Evolutionary conservation across 2,888 invertebrate genomes (phyloP).

Genomic region (Tachina fera): DNA sequence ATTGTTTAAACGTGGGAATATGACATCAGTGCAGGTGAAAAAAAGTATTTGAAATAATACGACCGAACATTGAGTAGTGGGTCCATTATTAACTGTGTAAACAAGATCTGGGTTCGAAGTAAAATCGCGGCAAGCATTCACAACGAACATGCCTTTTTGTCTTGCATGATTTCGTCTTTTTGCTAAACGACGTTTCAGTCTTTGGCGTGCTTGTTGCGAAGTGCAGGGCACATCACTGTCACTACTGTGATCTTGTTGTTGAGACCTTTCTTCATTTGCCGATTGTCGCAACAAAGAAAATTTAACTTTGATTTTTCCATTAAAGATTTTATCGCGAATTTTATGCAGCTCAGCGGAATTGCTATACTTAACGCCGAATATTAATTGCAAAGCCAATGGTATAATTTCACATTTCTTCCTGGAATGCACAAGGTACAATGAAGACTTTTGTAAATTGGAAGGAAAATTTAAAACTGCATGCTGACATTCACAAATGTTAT

Average conservation of each 20-base stretch:
- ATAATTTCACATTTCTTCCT: slow-evolving; percentile 42
- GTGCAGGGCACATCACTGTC: slow-evolving; percentile 63
- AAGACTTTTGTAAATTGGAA: neutral
- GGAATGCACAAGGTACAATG: slow-evolving; percentile 46
- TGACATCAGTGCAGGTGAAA: slow-evolving; percentile 62
- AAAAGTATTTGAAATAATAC: slow-evolving; percentile 51
- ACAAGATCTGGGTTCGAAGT: slow-evolving; percentile 37
- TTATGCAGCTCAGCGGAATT: neutral
- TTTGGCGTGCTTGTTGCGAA: slow-evolving; percentile 24
- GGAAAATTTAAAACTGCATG: slow-evolving; percentile 48
- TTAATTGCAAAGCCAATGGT: slow-evolving; percentile 53
- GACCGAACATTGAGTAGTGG: slow-evolving; percentile 8
- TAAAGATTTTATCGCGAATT: slow-evolving; percentile 33
- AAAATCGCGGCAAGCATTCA: slow-evolving; percentile 62
- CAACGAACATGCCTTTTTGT: neutral
- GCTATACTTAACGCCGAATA: slow-evolving; percentile 57
- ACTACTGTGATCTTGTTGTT: slow-evolving; percentile 36
- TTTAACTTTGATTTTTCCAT: slow-evolving; percentile 35
- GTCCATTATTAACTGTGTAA: slow-evolving; percentile 32
- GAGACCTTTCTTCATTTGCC: neutral
- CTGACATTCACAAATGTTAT: slow-evolving; percentile 42
- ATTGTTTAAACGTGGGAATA: slow-evolving; percentile 56
- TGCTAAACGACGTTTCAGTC: slow-evolving; percentile 28
- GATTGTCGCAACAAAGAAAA: slow-evolving; percentile 22
- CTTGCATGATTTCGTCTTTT: neutral